Evolutionary conservation across 2,888 invertebrate genomes (phyloP).

Genomic region (Machimus rusticus): DNA sequence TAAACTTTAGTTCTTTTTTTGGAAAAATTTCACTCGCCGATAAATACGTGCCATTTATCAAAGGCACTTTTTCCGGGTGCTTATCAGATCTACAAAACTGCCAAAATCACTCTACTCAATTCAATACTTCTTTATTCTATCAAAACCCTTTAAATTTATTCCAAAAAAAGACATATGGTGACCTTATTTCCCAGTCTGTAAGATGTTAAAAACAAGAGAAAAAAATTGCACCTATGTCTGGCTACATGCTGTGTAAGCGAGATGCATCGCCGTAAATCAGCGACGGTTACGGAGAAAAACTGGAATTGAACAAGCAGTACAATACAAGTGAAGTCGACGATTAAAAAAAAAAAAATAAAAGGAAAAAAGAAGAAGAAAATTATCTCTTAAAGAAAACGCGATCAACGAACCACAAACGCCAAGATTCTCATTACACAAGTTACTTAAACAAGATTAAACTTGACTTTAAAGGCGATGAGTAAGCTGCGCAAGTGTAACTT

Average conservation of each 20-base stretch:
- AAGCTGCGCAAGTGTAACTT: not conserved
- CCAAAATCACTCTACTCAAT: not conserved
- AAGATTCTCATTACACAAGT: constrained; percentile 26
- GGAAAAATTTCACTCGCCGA: not conserved
- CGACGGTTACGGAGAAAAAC: not conserved
- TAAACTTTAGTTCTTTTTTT: not conserved
- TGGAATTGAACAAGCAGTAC: constrained; percentile 8
- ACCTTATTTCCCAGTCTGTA: constrained; percentile 1
- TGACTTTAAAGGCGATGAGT: constrained; percentile 23
- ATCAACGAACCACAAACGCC: constrained; percentile 26
- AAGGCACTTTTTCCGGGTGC: not conserved
- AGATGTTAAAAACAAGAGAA: not conserved
- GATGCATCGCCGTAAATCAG: constrained; percentile 12
- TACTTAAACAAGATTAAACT: constrained; percentile 23
- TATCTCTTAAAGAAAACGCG: constrained; percentile 24
- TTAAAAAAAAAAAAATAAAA: not conserved
- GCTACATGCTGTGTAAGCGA: not conserved
- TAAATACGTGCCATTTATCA: not conserved
- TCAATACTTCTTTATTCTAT: not conserved
- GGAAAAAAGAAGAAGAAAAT: not conserved
- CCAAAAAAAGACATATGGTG: constrained; percentile 11
- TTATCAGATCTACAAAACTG: not conserved
- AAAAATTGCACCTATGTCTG: constrained; percentile 7
- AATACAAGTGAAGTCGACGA: not conserved
- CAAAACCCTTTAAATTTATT: not conserved